Conservation (phyloP, 2,888 invertebrate species). For the Microchrysa polita region DNA sequence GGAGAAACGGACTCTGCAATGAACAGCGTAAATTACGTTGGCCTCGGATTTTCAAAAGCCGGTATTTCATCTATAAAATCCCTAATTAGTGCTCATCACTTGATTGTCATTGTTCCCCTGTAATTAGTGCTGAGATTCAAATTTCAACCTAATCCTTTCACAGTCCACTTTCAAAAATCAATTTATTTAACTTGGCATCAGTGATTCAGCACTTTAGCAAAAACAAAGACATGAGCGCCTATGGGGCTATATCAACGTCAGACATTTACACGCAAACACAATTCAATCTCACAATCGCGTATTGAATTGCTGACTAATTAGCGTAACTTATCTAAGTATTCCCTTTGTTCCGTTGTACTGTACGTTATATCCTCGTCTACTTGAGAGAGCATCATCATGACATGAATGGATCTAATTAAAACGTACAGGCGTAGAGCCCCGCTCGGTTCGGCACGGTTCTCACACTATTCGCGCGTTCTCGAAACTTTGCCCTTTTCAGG, state of each 20-base stretch:
- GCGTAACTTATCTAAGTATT: conserved; percentile 19
- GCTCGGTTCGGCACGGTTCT: too few relatives aligned
- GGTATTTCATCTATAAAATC: neutral
- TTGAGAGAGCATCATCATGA: conserved; percentile 5
- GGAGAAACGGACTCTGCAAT: too few relatives aligned
- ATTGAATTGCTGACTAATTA: conserved; percentile 21
- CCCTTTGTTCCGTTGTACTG: conserved; percentile 1
- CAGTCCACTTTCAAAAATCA: too few relatives aligned
- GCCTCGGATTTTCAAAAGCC: too few relatives aligned
- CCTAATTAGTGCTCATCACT: neutral
- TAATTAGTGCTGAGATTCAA: neutral
- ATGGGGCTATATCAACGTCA: too few relatives aligned
- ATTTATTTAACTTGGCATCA: too few relatives aligned
- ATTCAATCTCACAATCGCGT: conserved; percentile 15
- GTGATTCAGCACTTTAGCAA: too few relatives aligned
- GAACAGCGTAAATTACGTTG: too few relatives aligned
- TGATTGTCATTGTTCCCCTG: neutral
- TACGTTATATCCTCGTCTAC: neutral
- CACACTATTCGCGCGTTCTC: neutral
- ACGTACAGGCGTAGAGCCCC: too few relatives aligned
- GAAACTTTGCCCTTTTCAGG: neutral
- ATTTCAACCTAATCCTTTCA: neutral
- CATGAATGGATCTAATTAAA: conserved; percentile 10
- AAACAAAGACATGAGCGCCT: too few relatives aligned
- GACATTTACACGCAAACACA: conserved; percentile 4